Evolutionary conservation across 2,888 invertebrate species (phyloP).

Genomic region (Drosophila ustulata): DNA sequence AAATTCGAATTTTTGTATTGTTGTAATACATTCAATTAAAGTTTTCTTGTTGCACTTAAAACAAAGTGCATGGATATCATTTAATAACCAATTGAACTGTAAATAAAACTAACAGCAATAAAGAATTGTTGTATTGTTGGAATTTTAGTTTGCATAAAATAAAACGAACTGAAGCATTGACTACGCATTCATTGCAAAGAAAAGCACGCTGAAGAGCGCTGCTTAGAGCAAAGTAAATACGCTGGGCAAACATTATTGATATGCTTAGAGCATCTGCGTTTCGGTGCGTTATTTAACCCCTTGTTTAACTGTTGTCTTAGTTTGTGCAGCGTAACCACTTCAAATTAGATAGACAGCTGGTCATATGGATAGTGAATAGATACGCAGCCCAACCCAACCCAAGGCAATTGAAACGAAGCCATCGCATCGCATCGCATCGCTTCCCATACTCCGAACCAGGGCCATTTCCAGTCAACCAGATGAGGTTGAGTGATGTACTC

Average conservation of each 20-base stretch:
- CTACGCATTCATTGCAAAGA: not conserved
- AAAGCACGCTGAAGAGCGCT: not conserved
- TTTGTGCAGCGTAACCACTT: constrained; percentile 61
- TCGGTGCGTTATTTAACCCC: constrained; percentile 18
- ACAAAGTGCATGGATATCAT: too few species aligned
- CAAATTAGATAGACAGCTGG: constrained; percentile 57
- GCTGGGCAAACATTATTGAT: constrained; percentile 2
- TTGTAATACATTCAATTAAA: too few species aligned
- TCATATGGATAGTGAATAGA: constrained; percentile 45
- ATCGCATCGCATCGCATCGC: constrained; percentile 2
- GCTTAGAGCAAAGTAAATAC: constrained; percentile 1
- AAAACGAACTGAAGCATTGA: not conserved
- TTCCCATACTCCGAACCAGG: constrained; percentile 25
- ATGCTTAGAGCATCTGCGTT: constrained; percentile 18
- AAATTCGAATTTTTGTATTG: too few species aligned
- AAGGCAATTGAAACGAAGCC: constrained; percentile 19
- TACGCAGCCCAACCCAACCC: constrained; percentile 14
- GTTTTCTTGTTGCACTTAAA: too few species aligned
- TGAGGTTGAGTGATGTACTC: constrained; percentile 74
- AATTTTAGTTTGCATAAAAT: not conserved
- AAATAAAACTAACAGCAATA: too few species aligned
- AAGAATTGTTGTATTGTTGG: too few species aligned
- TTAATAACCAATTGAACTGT: too few species aligned
- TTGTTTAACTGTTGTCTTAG: constrained; percentile 25
- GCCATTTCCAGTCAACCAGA: constrained; percentile 30